A percentile compares a stretch with the other conserved stretches of the same genome.
phyloP scores from a whole-genome alignment of 2,797 vertebrate species.

The Enteromius fasciolatus region DNA sequence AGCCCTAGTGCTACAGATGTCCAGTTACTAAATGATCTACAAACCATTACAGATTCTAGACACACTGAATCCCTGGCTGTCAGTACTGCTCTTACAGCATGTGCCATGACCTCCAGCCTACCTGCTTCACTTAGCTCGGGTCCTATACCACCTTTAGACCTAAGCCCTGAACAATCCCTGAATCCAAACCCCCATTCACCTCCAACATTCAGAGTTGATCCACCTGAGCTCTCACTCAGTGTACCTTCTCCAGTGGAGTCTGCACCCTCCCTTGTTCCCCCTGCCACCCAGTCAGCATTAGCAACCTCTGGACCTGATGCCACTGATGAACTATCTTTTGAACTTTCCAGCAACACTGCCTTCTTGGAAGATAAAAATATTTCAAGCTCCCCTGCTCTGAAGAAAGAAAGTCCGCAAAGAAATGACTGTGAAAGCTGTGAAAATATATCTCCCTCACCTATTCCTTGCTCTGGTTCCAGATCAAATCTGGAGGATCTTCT shows the following conservation, averaged over 20 bases:
- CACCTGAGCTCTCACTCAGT: slow-evolving; percentile 70
- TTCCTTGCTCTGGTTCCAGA: slow-evolving; percentile 60
- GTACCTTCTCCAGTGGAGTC: slow-evolving; percentile 54
- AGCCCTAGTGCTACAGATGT: slow-evolving; percentile 12
- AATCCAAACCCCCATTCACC: slow-evolving; percentile 68
- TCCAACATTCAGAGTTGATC: slow-evolving; percentile 64
- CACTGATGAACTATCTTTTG: slow-evolving; percentile 18
- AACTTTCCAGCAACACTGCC: slow-evolving; percentile 25
- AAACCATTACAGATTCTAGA: slow-evolving; percentile 61
- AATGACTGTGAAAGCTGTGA: slow-evolving; percentile 62
- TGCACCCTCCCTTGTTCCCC: neutral
- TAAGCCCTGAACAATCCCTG: slow-evolving; percentile 74
- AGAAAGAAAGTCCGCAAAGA: slow-evolving; percentile 60
- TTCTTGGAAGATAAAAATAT: slow-evolving; percentile 40
- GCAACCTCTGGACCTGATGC: slow-evolving; percentile 12
- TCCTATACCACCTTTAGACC: slow-evolving; percentile 73
- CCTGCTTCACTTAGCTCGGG: slow-evolving; percentile 73
- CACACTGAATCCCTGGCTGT: slow-evolving; percentile 47
- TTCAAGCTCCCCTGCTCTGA: slow-evolving; percentile 58
- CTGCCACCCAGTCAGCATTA: slow-evolving; percentile 45
- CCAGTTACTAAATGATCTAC: slow-evolving; percentile 50
- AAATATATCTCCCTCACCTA: slow-evolving; percentile 61
- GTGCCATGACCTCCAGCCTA: slow-evolving; percentile 64
- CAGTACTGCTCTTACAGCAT: slow-evolving; percentile 62
- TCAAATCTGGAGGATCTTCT: slow-evolving; percentile 68